These are phyloP conservation scores for Choristoneura fumiferana DNA, from an alignment of 1,140 invertebrate genomes.

Conservation along the genomic window DNA sequence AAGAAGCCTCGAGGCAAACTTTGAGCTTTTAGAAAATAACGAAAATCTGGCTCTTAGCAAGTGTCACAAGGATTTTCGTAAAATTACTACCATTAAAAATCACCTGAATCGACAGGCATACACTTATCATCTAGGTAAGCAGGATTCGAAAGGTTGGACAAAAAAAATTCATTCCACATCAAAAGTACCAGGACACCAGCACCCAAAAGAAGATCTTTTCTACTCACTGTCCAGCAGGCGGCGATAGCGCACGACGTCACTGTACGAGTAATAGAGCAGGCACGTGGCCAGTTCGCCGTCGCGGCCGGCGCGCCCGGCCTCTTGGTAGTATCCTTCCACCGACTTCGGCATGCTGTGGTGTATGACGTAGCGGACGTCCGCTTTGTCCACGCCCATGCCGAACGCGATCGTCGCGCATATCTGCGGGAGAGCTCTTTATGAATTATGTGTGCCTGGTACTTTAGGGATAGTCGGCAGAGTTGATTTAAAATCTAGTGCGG, in stretches of 20 bases:
- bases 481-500: too few relatives aligned
- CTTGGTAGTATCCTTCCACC: constrained; percentile 99
- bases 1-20: too few relatives aligned
- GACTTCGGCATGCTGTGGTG: constrained; percentile 96
- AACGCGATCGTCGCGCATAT: constrained; percentile 98
- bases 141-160: too few relatives aligned
- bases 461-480: neutral
- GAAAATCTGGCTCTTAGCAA: too few relatives aligned
- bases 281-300: constrained; percentile 92
- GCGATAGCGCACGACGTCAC: constrained; percentile 87
- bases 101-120: too few relatives aligned
- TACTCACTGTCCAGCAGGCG: constrained; percentile 87
- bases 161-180: too few relatives aligned
- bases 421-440: constrained; percentile 29
- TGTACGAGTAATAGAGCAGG: constrained; percentile 92
- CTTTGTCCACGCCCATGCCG: constrained; percentile 99
- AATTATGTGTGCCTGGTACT: constrained; percentile 2
- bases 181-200: too few relatives aligned
- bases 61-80: too few relatives aligned
- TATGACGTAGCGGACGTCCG: constrained; percentile 94
- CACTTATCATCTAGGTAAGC: too few relatives aligned
- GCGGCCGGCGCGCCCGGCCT: constrained; percentile 96
- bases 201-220: too few relatives aligned
- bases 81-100: too few relatives aligned
- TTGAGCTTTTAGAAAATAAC: too few relatives aligned